Base-by-base conservation (phyloP, 2,113 vertebrate species). In the Steatornis caripensis region DNA sequence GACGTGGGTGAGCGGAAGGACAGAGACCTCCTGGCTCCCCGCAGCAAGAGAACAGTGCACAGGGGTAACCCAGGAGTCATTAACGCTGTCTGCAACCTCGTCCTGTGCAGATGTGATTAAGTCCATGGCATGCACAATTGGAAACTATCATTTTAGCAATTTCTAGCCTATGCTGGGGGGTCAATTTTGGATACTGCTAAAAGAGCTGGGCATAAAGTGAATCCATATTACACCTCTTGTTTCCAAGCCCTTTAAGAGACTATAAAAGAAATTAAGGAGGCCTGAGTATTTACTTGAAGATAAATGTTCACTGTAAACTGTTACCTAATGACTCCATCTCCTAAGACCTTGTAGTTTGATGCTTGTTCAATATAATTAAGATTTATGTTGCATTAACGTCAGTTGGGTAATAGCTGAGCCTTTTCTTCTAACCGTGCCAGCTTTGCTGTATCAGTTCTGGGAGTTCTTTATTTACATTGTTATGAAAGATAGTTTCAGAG, bases 301-400 rank as follows among this genome's bases (percentile, higher is more conserved):
- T 82, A 71, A 95, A 91, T 66, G 46, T 32, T 91, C 62, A 66
- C 29, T 90, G 58, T 62, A 92, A 95, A 86, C 70, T 61, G 75
- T 95, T 93, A 88, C 70, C 70, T 70, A 91, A 83, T 60, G 81
- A 82, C 57, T 95, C 71, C 76, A 78, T 72, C 89, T 90, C 84
- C 39, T 46, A 69, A 49, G n/a, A 46, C 78, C 58, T 64, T 8
- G 11, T 61, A 85, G 87, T 60, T 23, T 90, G 74, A 93, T 90
- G 82, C 41, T 77, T 83, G 78, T 93, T 95, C 95, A 90, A 76
- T 83, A n/a, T 80, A 94, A 95, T 96, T 91, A 94, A 96, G 95
- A 97, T 97, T 96, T 95, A 89, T 93, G 75, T 77, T 90, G 66
- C 90, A 92, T 94, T 95, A 96, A 85, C 37, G 80, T 94, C 93